Conservation (phyloP, 2,888 invertebrate genomes). For the Exephanes ischioxanthus region DNA sequence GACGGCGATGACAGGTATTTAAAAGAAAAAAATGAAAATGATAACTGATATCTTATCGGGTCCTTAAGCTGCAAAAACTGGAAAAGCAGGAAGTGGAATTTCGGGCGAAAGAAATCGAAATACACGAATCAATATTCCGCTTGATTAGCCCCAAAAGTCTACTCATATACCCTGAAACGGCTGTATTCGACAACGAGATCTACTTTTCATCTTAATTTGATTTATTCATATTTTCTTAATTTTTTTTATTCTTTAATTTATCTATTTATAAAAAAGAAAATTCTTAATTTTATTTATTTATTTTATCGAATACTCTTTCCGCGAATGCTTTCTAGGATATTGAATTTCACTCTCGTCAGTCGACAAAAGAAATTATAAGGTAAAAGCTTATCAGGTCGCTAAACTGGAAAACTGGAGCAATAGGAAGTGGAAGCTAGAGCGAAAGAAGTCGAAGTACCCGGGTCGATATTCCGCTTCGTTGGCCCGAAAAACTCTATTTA, state of each 20-base stretch:
- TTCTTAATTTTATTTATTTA: too few relatives aligned
- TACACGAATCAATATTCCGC: slow-evolving; percentile 1
- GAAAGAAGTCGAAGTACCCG: too few relatives aligned
- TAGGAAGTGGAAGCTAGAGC: too few relatives aligned
- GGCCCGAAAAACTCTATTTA: not conserved
- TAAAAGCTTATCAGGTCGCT: not conserved
- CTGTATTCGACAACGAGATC: not conserved
- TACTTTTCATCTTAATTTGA: not conserved
- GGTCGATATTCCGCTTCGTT: too few relatives aligned
- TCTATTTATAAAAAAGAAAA: too few relatives aligned
- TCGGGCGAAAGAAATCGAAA: not conserved
- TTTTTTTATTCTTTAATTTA: too few relatives aligned
- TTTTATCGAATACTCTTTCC: too few relatives aligned
- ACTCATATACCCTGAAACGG: not conserved
- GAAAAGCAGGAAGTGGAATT: not conserved
- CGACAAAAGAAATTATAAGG: too few relatives aligned
- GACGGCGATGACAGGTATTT: not conserved
- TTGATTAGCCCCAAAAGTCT: not conserved
- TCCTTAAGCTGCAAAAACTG: not conserved
- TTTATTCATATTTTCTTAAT: too few relatives aligned
- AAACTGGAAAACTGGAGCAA: too few relatives aligned
- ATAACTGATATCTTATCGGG: not conserved
- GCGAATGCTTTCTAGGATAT: not conserved
- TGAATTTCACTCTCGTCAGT: not conserved
- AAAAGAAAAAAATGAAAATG: not conserved